Evolutionary conservation across 2,113 vertebrate genomes (phyloP), one percentile per base, ranked within the genome.

Genomic region (Ranitomeya imitator): DNA sequence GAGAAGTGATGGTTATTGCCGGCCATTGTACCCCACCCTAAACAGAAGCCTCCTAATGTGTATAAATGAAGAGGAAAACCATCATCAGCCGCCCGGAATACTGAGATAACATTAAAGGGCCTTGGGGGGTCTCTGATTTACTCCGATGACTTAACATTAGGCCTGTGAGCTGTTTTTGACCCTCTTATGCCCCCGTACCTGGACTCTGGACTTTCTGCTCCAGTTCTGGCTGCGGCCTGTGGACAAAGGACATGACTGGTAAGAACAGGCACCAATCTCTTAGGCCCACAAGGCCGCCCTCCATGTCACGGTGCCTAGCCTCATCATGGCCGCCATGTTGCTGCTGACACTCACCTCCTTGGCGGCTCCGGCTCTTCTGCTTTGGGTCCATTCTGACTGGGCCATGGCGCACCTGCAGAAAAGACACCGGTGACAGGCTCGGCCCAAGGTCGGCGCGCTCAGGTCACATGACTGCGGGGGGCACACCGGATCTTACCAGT

Each of bases 281-380:
- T 45, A 1, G n/a, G 65, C 0, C 65, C 65, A 69, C n/a, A 26
- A 26, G 37, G 37, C 37, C 37, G 37, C 37, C 37, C 37, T 45
- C 37, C 37, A 45, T 45, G 5, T 5, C 37, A 45, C 37, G 37
- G 1, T 45, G 11, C 67, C n/a, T 11, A 6, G 19, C 67, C 67
- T 23, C n/a, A 10, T 11, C n/a, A n/a, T 23, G 21, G 11, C 4
- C 37, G 7, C 13, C 73, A 76, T 18, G 15, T 7, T 18, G 73
- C 7, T 21, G 15, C 37, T 16, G 60, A n/a, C 12, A 23, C 65
- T 19, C 95, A 97, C 97, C 97, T 96, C 90, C 93, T 94, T 90
- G 96, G 96, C 45, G 95, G 96, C 86, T 97, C 97, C 57, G 94
- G 73, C 89, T 98, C 97, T 86, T 97, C 97, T 1, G 93, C 93